These are phyloP conservation scores for Anguilla megastoma DNA, from an alignment of 2,797 vertebrate genomes.

Conservation along the genomic window DNA sequence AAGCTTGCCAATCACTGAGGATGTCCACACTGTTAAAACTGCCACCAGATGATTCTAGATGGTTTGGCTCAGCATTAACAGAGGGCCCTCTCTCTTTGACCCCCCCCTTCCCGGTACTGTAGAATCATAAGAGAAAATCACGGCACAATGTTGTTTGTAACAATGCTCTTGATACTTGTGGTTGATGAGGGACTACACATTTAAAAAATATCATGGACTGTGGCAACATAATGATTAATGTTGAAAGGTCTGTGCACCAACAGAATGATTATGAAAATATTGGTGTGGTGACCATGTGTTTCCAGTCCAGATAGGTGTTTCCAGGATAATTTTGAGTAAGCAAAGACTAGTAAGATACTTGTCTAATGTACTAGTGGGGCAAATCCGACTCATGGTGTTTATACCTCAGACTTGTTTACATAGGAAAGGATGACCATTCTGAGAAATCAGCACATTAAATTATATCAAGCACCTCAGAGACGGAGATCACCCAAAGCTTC, in stretches of 20 bases:
- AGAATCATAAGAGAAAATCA: neutral
- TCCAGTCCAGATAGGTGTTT: neutral
- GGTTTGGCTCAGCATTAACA: neutral
- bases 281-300: neutral
- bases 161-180: neutral
- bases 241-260: neutral
- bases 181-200: neutral
- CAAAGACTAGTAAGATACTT: too few relatives aligned
- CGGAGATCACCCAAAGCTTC: neutral
- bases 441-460: neutral
- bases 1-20: neutral
- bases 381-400: neutral
- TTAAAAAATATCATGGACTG: neutral
- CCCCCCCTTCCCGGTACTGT: neutral
- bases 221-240: neutral
- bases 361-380: neutral
- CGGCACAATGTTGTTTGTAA: neutral
- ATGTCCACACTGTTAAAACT: neutral
- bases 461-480: neutral
- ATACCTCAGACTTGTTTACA: neutral
- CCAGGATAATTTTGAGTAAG: neutral
- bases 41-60: neutral
- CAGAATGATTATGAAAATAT: neutral
- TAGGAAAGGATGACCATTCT: neutral
- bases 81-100: neutral